Base-by-base conservation (phyloP, 2,113 vertebrate species). In the Odocoileus virginianus region DNA sequence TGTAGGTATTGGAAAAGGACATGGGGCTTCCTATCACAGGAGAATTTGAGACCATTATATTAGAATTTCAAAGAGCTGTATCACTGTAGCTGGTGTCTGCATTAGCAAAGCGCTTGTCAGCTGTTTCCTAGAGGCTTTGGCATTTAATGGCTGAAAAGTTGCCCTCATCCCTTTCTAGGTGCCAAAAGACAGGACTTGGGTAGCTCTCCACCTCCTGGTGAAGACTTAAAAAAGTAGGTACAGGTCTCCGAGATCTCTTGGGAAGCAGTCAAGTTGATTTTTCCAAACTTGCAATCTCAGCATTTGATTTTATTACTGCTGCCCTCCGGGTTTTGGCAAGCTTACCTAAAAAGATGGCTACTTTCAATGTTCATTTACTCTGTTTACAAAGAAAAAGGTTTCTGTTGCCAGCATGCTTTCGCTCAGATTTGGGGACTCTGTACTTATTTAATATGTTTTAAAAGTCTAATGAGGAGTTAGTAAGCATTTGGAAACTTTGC, bases 401-500 rank as follows among this genome's bases (percentile, higher is more conserved):
- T 88, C 81, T 81, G 55, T 93, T 78, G 55, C 43, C 78, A 78
- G 96, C 52, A 58, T 16, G 60, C 81, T 86, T 96, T 92, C 76
- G n/a, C 76, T 83, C 61, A 67, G 33, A 60, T 94, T 47, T 47
- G 45, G 74, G 50, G 54, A 74, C 64, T 90, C 61, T 57, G 47
- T 88, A 83, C 83, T 97, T 95, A 92, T 40, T 94, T 91, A 86
- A 36, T 71, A 83, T 86, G 55, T 61, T 96, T 95, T 89, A 83
- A 95, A 86, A 91, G 85, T 87, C 71, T 92, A 83, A 55, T 45
- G 84, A 40, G 52, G 89, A 91, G 45, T 95, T 91, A 61, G 45
- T 84, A 92, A 84, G 95, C 54, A 60, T 83, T 87, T 94, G 96
- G 94, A 94, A 96, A 87, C 94, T 78, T 87, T 87, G 52, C 87